These are phyloP conservation scores for Cephus sareptanus DNA, from an alignment of 2,888 invertebrate genomes.

Conservation along the genomic window DNA sequence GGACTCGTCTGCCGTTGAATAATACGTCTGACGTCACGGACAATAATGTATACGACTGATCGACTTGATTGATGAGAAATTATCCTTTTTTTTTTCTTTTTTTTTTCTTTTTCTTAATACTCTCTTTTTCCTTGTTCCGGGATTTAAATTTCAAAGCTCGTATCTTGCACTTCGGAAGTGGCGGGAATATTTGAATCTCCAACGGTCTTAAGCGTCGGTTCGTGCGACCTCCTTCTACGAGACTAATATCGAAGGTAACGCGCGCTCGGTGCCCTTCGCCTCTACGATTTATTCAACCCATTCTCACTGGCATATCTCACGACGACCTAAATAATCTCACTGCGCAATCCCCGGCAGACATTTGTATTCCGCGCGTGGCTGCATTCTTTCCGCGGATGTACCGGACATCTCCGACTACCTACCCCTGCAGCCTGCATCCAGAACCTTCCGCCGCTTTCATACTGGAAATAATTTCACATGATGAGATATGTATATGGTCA, in stretches of 20 bases:
- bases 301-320: conserved; percentile 8
- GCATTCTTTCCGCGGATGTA: conserved; percentile 12
- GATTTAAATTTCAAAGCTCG: background rate
- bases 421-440: background rate
- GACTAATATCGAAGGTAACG: background rate
- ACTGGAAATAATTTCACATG: background rate
- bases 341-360: conserved; percentile 6
- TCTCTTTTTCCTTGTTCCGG: background rate
- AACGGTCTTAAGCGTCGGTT: background rate
- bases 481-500: background rate
- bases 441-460: background rate
- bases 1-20: background rate
- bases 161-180: background rate
- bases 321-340: conserved; percentile 11
- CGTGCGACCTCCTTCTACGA: background rate
- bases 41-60: background rate
- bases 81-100: background rate
- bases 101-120: too few relatives aligned
- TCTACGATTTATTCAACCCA: conserved; percentile 3
- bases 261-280: background rate
- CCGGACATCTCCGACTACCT: background rate
- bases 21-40: background rate
- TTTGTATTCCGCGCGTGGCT: conserved; percentile 12
- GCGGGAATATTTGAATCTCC: background rate
- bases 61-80: background rate